These are phyloP conservation scores for Catostomus latipinnis DNA, from an alignment of 2,797 vertebrate genomes.

Conservation along the genomic window DNA sequence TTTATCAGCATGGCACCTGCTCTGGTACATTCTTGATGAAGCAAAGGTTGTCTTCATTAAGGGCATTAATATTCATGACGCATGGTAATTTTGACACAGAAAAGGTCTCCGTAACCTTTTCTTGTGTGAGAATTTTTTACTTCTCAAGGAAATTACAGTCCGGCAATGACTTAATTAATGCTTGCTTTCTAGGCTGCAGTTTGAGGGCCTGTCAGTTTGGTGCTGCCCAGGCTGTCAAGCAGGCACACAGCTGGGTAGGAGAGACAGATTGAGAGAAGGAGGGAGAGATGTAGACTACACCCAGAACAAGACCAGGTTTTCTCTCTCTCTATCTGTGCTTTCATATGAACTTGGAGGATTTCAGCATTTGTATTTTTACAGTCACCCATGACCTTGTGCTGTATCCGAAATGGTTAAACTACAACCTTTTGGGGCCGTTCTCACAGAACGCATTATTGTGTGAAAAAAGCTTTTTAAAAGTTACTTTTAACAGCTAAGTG, in stretches of 20 bases:
- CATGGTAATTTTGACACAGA: slow-evolving; percentile 99
- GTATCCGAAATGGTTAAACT: background rate
- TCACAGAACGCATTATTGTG: too few species aligned
- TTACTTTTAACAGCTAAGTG: too few species aligned
- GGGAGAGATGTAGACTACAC: slow-evolving; percentile 78
- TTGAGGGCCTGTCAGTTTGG: slow-evolving; percentile 98
- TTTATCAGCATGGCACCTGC: slow-evolving; percentile 97
- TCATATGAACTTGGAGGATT: background rate
- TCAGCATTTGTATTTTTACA: background rate
- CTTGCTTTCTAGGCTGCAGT: slow-evolving; percentile 91
- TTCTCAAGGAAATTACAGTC: slow-evolving; percentile 99
- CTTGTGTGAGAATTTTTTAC: slow-evolving; percentile 97
- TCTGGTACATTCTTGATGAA: slow-evolving; percentile 99
- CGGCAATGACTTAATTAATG: slow-evolving; percentile 99
- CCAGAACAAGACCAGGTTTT: slow-evolving; percentile 69
- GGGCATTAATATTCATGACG: slow-evolving; percentile 99
- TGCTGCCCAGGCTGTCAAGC: slow-evolving; percentile 89
- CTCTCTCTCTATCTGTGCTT: slow-evolving; percentile 49
- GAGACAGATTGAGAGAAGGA: slow-evolving; percentile 76
- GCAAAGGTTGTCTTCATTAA: slow-evolving; percentile 99
- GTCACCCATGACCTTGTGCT: slow-evolving; percentile 24
- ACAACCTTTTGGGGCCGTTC: background rate
- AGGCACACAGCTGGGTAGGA: slow-evolving; percentile 76
- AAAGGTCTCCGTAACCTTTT: slow-evolving; percentile 99
- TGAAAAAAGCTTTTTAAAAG: too few species aligned